Evolutionary conservation across 2,113 vertebrate species (phyloP), one percentile per base, ranked within the genome.

Genomic region (Australoheros scitulus): DNA sequence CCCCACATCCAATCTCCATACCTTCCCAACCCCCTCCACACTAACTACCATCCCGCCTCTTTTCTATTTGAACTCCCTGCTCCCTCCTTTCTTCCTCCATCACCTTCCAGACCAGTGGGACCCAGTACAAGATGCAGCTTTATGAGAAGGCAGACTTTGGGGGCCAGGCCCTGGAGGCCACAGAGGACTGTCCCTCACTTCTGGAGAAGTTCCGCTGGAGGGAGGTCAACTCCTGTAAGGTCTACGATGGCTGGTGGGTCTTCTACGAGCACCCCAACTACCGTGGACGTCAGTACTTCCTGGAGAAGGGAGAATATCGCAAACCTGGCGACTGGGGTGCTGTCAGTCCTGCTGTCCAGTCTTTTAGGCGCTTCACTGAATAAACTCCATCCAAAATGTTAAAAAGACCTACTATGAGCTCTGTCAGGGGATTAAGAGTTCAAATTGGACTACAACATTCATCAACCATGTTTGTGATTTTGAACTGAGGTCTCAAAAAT

Each of bases 261-360:
- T 97, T 98, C 95, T 98, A 97, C 0, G 97, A 99, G 92, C 96
- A 97, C 1, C 96, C 97, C 87, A 97, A 97, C 94, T 99, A 97
- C 95, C 96, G 94, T 0, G 97, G 97, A 26, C 93, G 96, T 79
- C 98, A 99, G 94, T 98, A 98, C 92, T 94, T 98, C 90, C 95
- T 99, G 94, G 96, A 97, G 91, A 97, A 97, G 90, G 98, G 97
- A 4, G 97, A 98, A 13, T 99, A 98, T 94, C 95, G 94, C 84
- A 98, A 97, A 82, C 96, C 96, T 0, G 93, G 94, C 1, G 97
- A 98, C 34, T 99, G 98, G 98, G 97, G 97, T 0, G 97, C 97
- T 0, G 89, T 88, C 5, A 95, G 95, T 50, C 95, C 97, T 0
- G 85, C 94, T 0, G 95, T 98, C 76, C 97, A 98, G 92, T 98